Evolutionary conservation across 1,140 invertebrate species (phyloP), one percentile per base, ranked within the genome.

Genomic region (Ganaspis sp.): DNA sequence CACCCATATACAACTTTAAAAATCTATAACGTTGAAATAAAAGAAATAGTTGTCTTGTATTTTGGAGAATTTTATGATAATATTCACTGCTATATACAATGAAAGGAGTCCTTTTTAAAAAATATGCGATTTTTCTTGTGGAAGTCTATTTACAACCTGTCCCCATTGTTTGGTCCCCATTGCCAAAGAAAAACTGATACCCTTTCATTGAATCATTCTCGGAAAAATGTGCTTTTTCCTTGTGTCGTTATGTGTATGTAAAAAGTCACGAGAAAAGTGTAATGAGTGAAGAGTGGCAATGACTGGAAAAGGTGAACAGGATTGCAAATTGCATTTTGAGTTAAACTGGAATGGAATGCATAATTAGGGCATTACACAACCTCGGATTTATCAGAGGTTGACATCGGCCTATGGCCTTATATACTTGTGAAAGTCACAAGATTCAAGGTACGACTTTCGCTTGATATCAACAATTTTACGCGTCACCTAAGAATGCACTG

Each of bases 371-470:
- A n/a, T 49, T 49, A 49, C 45, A 49, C 45, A 49, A 49, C 45
- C 45, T 49, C 45, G 45, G 45, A 49, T 49, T 49, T 49, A 49
- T 49, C 45, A n/a, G 45, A 49, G 45, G 45, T 49, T 49, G 45
- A 49, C 45, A 49, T 49, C 45, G 45, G 45, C 45, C 45, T 49
- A 49, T 49, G 45, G 45, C 45, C 45, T 49, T 49, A 49, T 49
- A 45, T 11, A 40, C 38, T 40, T 45, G 45, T 49, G 45, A 49
- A 49, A 49, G 45, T 49, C 45, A 17, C 42, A 45, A 45, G 45
- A 49, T 49, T 49, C 45, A 49, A 49, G 45, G 45, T 49, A 49
- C 15, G 45, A 49, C 45, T 49, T 49, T 49, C 45, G 15, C 45
- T 49, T 49, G 45, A 49, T 49, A 49, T 49, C 45, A 49, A 49